Base-by-base conservation (phyloP, 2,888 invertebrate genomes). In the Uropetala carovei region DNA sequence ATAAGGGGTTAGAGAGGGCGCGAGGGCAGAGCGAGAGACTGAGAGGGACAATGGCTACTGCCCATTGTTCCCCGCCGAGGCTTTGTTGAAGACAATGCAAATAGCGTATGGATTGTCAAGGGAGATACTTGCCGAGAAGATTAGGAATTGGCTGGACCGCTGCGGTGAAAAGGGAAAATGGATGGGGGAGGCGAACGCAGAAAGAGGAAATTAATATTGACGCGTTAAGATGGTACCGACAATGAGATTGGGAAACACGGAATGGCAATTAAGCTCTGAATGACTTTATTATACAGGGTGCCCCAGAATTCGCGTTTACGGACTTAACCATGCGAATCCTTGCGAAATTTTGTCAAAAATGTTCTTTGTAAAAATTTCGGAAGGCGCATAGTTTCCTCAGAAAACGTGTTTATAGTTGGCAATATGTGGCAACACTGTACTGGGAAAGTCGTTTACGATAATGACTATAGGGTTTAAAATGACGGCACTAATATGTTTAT, bases 11-110 rank as follows among this genome's bases (percentile, higher is more conserved):
- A 43, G 18, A 86, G 60, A 8, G 86, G 60, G 60, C 0, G 16
- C 4, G 59, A 9, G 27, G 16, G 86, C 27, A 8, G 83, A 16
- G 86, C 10, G 64, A 27, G 43, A 89, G 16, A 59, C 27, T 4
- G 83, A 16, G 86, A n/a, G 64, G 22, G 43, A 89, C 89, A 89
- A 89, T 68, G 59, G 64, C 43, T 64, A 68, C 64, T 60, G 89
- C 64, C 89, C 89, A 68, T 89, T 86, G 60, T 60, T 43, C 43
- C 89, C 86, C 14, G n/a, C 60, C 27, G 59, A 43, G 56, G 18
- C 64, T 57, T 57, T 59, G 59, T 30, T 59, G 86, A 30, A 60
- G 64, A 75, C 75, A 75, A 75, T 75, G 75, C 75, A 75, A 75
- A 75, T 27, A 75, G 27, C 75, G 27, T 27, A 4, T 13, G 43